Evolutionary conservation across 2,113 vertebrate genomes (phyloP).

Genomic region (Anhinga anhinga): DNA sequence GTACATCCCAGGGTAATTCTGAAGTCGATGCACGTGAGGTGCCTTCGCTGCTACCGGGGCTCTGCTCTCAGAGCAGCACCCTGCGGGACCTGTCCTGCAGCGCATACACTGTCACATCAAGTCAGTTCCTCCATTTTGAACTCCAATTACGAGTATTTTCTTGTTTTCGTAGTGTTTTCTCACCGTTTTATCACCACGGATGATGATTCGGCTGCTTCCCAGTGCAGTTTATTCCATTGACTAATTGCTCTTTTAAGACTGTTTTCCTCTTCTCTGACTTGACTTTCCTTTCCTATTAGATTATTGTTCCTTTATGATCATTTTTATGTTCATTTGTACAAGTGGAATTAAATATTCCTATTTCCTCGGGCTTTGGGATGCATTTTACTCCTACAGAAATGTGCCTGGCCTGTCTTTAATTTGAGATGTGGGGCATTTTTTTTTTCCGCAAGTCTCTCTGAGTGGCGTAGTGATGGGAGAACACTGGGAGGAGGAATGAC

Average conservation of each 20-base stretch:
- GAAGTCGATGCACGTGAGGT: background rate
- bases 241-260: constrained; percentile 49
- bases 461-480: background rate
- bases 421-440: background rate
- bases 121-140: background rate
- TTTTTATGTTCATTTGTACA: constrained; percentile 25
- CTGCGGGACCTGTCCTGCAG: background rate
- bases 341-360: constrained; percentile 41
- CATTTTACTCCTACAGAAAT: constrained; percentile 24
- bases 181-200: background rate
- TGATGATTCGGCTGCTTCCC: constrained; percentile 1
- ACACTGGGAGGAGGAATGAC: background rate
- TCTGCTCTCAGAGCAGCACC: background rate
- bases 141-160: background rate
- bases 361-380: constrained; percentile 30
- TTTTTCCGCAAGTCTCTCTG: background rate
- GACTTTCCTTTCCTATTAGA: constrained; percentile 40
- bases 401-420: background rate
- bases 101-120: accelerated
- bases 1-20: background rate
- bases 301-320: constrained; percentile 25
- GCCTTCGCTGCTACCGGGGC: background rate
- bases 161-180: background rate
- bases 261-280: constrained; percentile 35
- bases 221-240: constrained; percentile 12